Evolutionary conservation across 2,888 invertebrate genomes (phyloP), one percentile per base, ranked within the genome.

Genomic region (Calliopum simillimum): DNA sequence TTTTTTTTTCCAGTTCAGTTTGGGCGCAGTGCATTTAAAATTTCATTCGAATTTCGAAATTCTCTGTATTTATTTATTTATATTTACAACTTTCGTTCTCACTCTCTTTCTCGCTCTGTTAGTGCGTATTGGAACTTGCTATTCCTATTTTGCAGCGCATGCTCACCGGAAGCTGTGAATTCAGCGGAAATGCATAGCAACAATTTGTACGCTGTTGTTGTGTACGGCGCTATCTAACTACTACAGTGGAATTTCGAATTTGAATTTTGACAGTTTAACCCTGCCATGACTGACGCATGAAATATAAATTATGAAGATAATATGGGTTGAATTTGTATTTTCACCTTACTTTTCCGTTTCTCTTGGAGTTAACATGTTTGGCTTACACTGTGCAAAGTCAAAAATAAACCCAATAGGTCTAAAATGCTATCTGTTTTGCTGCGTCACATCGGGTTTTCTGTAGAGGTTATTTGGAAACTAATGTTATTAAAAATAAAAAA

Each of bases 141-240:
- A 5, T 33, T 8, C 33, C 8, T 33, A 33, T 53, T 53, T 14
- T 41, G 25, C 19, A 44, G 56, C 69, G 69, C 69, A 64, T 69
- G 69, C 33, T 58, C 64, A 49, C 47, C 49, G 69, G 69, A 69
- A 64, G 63, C 69, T 69, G 63, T 46, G 14, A 41, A 67, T 19
- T 66, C 56, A 56, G 46, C 66, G 56, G 56, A 66, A 66, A 66
- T 66, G 66, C 46, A 56, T 46, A 61, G 61, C 61, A 61, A 44
- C 64, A 51, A 53, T 64, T 64, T 64, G 33, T 46, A 51, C 16
- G 62, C 47, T 12, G 41, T 25, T 41, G 59, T 19, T n/a, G 2
- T 4, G 33, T 8, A n/a, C 16, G 1, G 0, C 19, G 23, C 11
- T 21, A 21, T 13, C 25, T 16, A 8, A 46, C 44, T 61, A 14